Evolutionary conservation across 2,113 vertebrate genomes (phyloP).

Genomic region (Eolophus roseicapilla): DNA sequence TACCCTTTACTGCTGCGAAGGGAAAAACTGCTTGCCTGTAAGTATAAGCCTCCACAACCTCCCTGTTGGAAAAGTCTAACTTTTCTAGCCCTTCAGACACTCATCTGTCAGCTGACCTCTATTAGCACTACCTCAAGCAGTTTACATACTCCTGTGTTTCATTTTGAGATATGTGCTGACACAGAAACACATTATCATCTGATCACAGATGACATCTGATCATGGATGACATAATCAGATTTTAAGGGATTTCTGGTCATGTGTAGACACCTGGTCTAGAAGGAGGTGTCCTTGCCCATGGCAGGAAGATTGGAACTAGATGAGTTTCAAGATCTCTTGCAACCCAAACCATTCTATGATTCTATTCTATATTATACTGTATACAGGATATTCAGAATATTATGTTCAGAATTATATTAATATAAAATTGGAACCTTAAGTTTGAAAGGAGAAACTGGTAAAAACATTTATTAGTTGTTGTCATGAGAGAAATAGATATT

Average conservation of each 20-base stretch:
- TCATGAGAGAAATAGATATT: not conserved
- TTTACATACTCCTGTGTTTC: not conserved
- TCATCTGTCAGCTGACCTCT: not conserved
- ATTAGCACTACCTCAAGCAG: not conserved
- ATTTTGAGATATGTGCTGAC: not conserved
- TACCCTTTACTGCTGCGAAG: not conserved
- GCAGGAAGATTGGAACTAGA: fast-evolving
- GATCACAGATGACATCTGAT: not conserved
- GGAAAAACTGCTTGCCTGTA: not conserved
- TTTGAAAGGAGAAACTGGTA: not conserved
- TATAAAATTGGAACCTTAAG: not conserved
- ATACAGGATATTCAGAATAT: not conserved
- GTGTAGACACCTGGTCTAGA: not conserved
- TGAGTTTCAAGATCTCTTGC: not conserved
- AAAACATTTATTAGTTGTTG: not conserved
- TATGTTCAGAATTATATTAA: not conserved
- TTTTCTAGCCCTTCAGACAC: not conserved
- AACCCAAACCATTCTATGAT: not conserved
- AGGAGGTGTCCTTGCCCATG: fast-evolving
- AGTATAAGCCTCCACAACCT: not conserved
- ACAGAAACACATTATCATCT: not conserved
- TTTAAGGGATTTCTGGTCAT: not conserved
- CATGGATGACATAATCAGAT: not conserved
- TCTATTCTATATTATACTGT: not conserved
- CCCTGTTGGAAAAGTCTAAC: not conserved